phyloP scores from a whole-genome alignment of 2,797 vertebrate genomes.

The Poecilia wingei region DNA sequence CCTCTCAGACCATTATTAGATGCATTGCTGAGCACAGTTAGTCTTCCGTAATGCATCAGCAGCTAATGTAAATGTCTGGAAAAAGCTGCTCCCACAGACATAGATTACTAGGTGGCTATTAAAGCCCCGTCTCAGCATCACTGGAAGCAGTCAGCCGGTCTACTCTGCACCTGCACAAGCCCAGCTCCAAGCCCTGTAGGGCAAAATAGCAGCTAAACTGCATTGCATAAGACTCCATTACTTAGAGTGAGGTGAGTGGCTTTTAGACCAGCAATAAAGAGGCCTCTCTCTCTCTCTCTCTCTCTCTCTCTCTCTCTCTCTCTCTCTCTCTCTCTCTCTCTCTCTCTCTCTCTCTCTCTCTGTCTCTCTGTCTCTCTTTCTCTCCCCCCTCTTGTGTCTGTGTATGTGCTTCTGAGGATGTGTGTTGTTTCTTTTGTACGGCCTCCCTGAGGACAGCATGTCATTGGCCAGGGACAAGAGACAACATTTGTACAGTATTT shows the following conservation, averaged over 20 bases:
- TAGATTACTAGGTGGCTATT: slow-evolving; percentile 52
- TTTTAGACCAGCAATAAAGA: slow-evolving; percentile 71
- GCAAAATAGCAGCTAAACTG: slow-evolving; percentile 66
- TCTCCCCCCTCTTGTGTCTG: slow-evolving; percentile 33
- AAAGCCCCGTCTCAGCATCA: slow-evolving; percentile 51
- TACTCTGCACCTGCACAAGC: slow-evolving; percentile 54
- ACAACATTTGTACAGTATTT: slow-evolving; percentile 39
- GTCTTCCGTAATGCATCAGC: slow-evolving; percentile 31
- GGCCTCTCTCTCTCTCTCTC: slow-evolving; percentile 42
- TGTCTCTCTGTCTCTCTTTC: no score
- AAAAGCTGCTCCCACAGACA: slow-evolving; percentile 42
- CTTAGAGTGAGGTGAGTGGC: slow-evolving; percentile 65
- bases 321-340: no score
- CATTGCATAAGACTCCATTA: slow-evolving; percentile 75
- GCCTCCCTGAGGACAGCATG: slow-evolving; percentile 76
- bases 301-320: no score
- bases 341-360: no score
- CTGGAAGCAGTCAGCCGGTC: slow-evolving; percentile 47
- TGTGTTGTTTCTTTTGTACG: slow-evolving; percentile 77
- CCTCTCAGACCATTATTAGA: slow-evolving; percentile 10
- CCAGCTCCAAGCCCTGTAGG: slow-evolving; percentile 59
- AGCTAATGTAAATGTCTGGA: slow-evolving; percentile 39
- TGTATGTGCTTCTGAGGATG: slow-evolving; percentile 71
- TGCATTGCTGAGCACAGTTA: slow-evolving; percentile 20
- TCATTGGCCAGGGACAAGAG: slow-evolving; percentile 60